Evolutionary conservation across 2,113 vertebrate species (phyloP), one percentile per base, ranked within the genome.

Genomic region (Morphnarchus princeps): DNA sequence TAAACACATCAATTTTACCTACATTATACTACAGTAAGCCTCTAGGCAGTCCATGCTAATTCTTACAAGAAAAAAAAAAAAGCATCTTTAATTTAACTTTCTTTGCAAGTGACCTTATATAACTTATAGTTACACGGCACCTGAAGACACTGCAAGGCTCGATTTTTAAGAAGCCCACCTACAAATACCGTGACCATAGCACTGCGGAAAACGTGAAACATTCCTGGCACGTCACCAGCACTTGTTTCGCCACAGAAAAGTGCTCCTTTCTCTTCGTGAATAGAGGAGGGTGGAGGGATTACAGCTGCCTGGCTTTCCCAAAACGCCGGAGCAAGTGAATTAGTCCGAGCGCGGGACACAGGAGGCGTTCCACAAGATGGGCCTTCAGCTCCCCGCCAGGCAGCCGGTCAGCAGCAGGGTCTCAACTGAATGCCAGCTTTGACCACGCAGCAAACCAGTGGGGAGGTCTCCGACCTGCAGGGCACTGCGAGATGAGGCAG

Each of bases 401-500:
- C 31, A 85, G 65, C 21, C 11, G 6, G 29, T 11, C 55, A 67
- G 32, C 65, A 43, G 12, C 42, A 55, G 36, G 6, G 24, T n/a
- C 32, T 77, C 67, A 65, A 26, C 21, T 38, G 31, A 45, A 84
- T 55, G 45, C 8, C 57, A 17, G 28, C 40, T 87, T 19, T 47
- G 54, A 66, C 36, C 0, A 0, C 1, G 2, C 32, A 77, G 47
- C 21, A 91, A 61, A 4, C 12, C 47, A 82, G 12, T 7, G 55
- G 55, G 36, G 57, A 71, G 36, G 36, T 10, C 49, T 49, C 63
- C 2, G 2, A 70, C 13, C 29, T 3, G 3, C 31, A 40, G 3
- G 0, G 13, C 34, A 28, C 82, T 40, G 40, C 0, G 0, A 71
- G 14, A n/a, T 13, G 12, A 72, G 14, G 55, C 15, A 26, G 20